Evolutionary conservation across 2,797 vertebrate species (phyloP).

Genomic region (Alfaro cultratus): DNA sequence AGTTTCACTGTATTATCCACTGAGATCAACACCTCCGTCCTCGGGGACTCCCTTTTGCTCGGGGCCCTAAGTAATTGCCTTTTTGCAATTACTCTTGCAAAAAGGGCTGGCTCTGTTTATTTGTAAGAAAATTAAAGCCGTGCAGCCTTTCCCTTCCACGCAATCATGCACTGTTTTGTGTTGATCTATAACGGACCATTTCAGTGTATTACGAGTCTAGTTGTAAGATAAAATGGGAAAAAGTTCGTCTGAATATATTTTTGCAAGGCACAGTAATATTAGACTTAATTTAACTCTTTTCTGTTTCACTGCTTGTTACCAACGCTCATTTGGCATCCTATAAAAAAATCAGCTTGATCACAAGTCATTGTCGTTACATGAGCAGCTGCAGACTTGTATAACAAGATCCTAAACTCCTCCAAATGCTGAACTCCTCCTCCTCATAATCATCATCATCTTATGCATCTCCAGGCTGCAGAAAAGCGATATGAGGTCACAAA

Average conservation of each 20-base stretch:
- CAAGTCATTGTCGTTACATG: slow-evolving; percentile 65
- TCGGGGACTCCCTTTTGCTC: too few relatives aligned
- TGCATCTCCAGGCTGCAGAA: slow-evolving; percentile 71
- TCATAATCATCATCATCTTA: slow-evolving; percentile 40
- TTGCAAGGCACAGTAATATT: not conserved
- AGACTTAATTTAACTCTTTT: not conserved
- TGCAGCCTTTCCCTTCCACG: not conserved
- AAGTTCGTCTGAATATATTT: not conserved
- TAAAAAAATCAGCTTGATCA: slow-evolving; percentile 11
- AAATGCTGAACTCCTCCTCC: slow-evolving; percentile 85
- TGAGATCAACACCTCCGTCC: too few relatives aligned
- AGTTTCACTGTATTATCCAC: too few relatives aligned
- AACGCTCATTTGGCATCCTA: not conserved
- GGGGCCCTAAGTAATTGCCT: too few relatives aligned
- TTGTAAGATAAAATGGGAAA: not conserved
- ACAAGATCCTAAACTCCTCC: slow-evolving; percentile 82
- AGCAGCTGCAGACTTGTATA: slow-evolving; percentile 81
- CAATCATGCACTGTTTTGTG: not conserved
- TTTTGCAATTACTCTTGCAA: too few relatives aligned
- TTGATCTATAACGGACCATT: not conserved
- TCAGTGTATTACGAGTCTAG: not conserved
- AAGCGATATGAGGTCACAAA: slow-evolving; percentile 78
- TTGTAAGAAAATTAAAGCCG: not conserved
- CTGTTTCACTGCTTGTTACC: not conserved
- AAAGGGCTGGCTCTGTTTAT: not conserved